Evolutionary conservation across 2,888 invertebrate species (phyloP).

Genomic region (Agrochola lychnidis): DNA sequence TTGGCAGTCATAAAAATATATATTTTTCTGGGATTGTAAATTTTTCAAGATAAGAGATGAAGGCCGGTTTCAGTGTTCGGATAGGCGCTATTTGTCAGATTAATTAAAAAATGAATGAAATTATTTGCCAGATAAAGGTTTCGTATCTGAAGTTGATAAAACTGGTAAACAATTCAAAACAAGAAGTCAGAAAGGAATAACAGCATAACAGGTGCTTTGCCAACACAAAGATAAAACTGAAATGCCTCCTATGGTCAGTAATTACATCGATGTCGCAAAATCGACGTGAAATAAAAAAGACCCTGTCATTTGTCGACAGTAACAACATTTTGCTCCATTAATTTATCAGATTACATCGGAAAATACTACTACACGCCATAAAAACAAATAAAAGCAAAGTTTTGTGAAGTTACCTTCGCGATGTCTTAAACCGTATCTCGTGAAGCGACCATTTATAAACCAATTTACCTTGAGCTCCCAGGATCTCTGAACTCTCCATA

Average conservation of each 20-base stretch:
- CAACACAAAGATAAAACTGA: background rate
- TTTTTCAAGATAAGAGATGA: constrained; percentile 22
- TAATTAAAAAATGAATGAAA: background rate
- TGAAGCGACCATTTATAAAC: constrained; percentile 32
- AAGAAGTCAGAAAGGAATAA: background rate
- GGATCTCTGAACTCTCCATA: constrained; percentile 3
- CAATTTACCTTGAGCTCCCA: constrained; percentile 51
- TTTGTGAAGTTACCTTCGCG: constrained; percentile 52
- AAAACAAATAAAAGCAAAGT: constrained; percentile 66
- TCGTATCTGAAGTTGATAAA: background rate
- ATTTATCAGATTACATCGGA: constrained; percentile 61
- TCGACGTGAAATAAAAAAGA: background rate
- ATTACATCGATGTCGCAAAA: background rate
- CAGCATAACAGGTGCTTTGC: background rate
- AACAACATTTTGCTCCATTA: constrained; percentile 40
- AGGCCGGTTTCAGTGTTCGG: background rate
- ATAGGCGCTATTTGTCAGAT: background rate
- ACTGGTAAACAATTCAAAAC: background rate
- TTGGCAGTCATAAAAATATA: constrained; percentile 35
- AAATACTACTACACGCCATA: constrained; percentile 52
- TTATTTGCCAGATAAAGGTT: too few relatives aligned
- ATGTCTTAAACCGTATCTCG: constrained; percentile 44
- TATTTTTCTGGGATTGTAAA: constrained; percentile 23
- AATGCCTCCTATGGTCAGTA: background rate
- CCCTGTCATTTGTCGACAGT: constrained; percentile 12